Evolutionary conservation across 2,113 vertebrate species (phyloP), one percentile per base, ranked within the genome.

Genomic region (Erythrocercus mccallii): DNA sequence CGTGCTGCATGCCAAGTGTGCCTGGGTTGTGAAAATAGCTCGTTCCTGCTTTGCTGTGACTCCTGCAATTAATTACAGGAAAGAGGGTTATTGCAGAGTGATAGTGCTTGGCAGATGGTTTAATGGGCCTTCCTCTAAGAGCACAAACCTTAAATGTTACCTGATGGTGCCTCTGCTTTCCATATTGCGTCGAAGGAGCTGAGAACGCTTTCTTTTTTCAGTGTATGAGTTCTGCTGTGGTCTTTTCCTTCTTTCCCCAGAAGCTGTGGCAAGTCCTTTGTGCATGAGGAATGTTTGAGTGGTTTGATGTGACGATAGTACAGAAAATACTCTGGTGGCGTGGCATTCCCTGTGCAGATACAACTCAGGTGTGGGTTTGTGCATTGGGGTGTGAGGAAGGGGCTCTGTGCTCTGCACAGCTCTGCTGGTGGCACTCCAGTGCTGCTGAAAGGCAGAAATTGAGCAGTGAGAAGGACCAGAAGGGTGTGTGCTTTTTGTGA

Each of bases 31-130:
- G 94, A 88, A 88, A 96, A 87, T 45, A 72, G 86, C 69, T 61
- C 16, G 0, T 93, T 86, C 40, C 58, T 91, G 66, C 82, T 76
- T 62, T 77, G 81, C 81, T 6, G 30, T 74, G 64, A 47, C 62
- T 94, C 12, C 48, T 76, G 11, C 65, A 82, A 45, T 93, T 96
- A 90, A 93, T 85, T 77, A 80, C 71, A 88, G 93, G 62, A 87
- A 95, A 54, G 81, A 62, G 87, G 62, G 48, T 95, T 96, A 58
- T 66, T 93, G 74, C 64, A 71, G 58, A 80, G 81, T 86, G 81
- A 35, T 91, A 24, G 5, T 44, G 15, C 56, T 88, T 95, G 81
- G 86, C 81, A 88, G 90, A 15, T 94, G 90, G 72, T 80, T 91
- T 92, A 85, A 78, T 47, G 68, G 83, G 51, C 54, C 66, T 82